Evolutionary conservation across 2,888 invertebrate species (phyloP).

Genomic region (Thereva unica): DNA sequence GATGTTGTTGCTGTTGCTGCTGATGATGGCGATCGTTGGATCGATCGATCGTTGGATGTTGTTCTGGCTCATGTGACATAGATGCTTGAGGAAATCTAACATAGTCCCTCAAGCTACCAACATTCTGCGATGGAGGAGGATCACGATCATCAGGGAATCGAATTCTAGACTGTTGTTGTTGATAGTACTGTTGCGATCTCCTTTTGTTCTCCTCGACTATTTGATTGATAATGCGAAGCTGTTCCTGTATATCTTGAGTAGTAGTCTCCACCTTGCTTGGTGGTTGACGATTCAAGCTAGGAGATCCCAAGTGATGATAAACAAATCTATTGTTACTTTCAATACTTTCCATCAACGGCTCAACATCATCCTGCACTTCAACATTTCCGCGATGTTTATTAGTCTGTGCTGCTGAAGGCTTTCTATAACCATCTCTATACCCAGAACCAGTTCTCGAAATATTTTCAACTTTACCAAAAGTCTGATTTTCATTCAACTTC

Average conservation of each 20-base stretch:
- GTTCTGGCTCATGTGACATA: slow-evolving; percentile 2
- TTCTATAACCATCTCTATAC: no score
- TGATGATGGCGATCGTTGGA: background rate
- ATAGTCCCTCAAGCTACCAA: slow-evolving; percentile 18
- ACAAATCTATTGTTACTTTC: slow-evolving; percentile 42
- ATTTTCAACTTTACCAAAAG: no score
- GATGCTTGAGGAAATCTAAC: slow-evolving; percentile 39
- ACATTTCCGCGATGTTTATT: background rate
- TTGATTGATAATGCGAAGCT: slow-evolving; percentile 39
- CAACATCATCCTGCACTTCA: slow-evolving; percentile 20
- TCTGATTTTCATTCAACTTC: no score
- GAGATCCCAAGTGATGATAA: slow-evolving; percentile 40
- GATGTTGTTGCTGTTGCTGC: background rate
- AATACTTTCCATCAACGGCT: slow-evolving; percentile 32
- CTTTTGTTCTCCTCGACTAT: slow-evolving; percentile 42
- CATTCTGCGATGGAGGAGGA: background rate
- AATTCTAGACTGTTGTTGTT: slow-evolving; percentile 11
- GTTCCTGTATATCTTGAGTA: slow-evolving; percentile 37
- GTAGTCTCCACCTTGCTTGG: slow-evolving; percentile 6
- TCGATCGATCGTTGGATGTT: no score
- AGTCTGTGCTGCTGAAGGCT: background rate
- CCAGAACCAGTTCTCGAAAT: no score
- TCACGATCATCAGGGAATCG: slow-evolving; percentile 32
- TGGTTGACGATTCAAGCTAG: slow-evolving; percentile 1
- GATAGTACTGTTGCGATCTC: slow-evolving; percentile 11